Evolutionary conservation across 2,797 vertebrate species (phyloP).

Genomic region (Sciurus vulgaris): DNA sequence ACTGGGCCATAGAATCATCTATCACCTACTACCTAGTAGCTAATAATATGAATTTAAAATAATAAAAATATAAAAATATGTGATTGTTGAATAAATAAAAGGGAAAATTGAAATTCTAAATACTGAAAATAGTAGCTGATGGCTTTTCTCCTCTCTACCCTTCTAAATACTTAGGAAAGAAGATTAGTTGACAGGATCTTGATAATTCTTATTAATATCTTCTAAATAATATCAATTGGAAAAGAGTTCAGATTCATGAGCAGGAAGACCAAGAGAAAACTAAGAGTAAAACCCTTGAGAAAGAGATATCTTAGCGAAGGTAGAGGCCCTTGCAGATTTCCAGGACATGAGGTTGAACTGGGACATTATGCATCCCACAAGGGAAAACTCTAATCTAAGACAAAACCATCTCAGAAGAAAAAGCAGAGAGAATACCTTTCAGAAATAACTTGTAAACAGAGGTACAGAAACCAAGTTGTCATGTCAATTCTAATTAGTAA

Average conservation of each 20-base stretch:
- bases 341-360: background rate
- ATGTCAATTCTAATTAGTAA: background rate
- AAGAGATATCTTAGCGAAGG: background rate
- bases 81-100: background rate
- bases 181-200: background rate
- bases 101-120: too few species aligned
- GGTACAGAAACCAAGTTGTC: background rate
- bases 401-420: background rate
- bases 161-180: background rate
- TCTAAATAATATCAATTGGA: background rate
- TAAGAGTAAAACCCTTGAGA: background rate
- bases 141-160: fast-evolving
- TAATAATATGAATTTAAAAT: background rate
- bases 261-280: background rate
- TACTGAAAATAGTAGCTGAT: background rate
- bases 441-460: background rate
- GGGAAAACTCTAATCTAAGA: background rate
- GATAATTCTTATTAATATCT: background rate
- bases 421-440: background rate
- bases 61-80: background rate
- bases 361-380: background rate
- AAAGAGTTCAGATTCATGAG: background rate
- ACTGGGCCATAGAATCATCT: background rate
- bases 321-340: background rate
- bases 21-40: background rate